Evolutionary conservation across 2,113 vertebrate species (phyloP), one percentile per base, ranked within the genome.

Genomic region (Gymnocephalus cernua): DNA sequence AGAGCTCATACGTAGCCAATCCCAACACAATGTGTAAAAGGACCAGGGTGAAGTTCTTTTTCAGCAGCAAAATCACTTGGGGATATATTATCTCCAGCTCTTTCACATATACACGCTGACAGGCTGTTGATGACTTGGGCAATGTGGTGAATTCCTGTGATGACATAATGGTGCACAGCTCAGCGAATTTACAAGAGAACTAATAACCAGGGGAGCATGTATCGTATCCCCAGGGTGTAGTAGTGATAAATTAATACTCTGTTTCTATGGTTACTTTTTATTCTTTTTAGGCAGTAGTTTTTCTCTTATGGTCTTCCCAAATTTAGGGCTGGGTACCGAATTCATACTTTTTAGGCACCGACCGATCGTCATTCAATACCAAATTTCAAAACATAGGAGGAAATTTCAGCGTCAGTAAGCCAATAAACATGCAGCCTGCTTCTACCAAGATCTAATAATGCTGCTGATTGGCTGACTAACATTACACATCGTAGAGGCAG

Each of bases 101-200:
- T 41, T 44, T 82, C 77, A 61, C 45, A 54, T 79, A 75, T 38
- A 38, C 15, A 41, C 38, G 12, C 25, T 65, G 80, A 64, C 63
- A 74, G 45, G 35, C 71, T 4, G 14, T 23, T 77, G 80, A 86
- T 69, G 78, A 88, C 65, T n/a, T 2, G 41, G 38, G 74, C 62
- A 68, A 63, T 75, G 56, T 71, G 67, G 77, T 82, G 88, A 91
- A 73, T 80, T 81, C 45, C 73, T 51, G 80, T 41, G 54, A 54
- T 68, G 84, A 85, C 79, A 62, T 74, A 5, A 72, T 16, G 12
- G 56, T 32, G 74, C 66, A 74, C 58, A 74, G 68, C 53, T 90
- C 86, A 82, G 88, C 71, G 81, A 61, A 80, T 61, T 69, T 65
- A 62, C 67, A 41, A 29, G 57, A 76, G 9, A 63, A 68, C 77